phyloP scores from a whole-genome alignment of 2,113 vertebrate genomes.

The Ceyx margarethae region DNA sequence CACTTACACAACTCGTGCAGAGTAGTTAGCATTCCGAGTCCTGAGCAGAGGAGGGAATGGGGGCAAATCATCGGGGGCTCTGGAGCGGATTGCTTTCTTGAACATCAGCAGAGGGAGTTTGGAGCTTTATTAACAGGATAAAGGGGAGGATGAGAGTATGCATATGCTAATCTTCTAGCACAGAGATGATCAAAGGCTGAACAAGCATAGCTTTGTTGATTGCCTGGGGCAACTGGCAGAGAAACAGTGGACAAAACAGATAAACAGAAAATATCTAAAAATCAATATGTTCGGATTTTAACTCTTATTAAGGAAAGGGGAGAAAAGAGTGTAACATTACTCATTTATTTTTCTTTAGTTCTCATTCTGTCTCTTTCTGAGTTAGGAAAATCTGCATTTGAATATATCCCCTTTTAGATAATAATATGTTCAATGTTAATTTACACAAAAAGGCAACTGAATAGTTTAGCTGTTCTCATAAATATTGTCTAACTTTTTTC shows the following conservation, averaged over 20 bases:
- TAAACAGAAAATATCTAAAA: conserved; percentile 76
- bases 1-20: conserved; percentile 60
- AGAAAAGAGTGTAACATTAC: background rate
- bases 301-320: background rate
- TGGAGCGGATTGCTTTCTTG: conserved; percentile 58
- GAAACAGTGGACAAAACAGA: conserved; percentile 49
- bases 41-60: conserved; percentile 59
- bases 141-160: conserved; percentile 78
- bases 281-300: conserved; percentile 58
- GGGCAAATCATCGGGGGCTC: conserved; percentile 74
- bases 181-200: conserved; percentile 84
- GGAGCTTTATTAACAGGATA: conserved; percentile 41
- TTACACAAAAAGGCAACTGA: background rate
- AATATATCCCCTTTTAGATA: background rate
- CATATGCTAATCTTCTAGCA: conserved; percentile 79
- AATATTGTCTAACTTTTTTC: background rate
- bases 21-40: conserved; percentile 61
- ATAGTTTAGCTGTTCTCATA: background rate
- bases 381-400: background rate
- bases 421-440: background rate
- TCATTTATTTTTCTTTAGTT: background rate
- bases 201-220: conserved; percentile 84
- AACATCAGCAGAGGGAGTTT: conserved; percentile 59
- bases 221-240: conserved; percentile 81
- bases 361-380: background rate